Conservation (phyloP, 2,113 vertebrate genomes). For the Cavia aperea region DNA sequence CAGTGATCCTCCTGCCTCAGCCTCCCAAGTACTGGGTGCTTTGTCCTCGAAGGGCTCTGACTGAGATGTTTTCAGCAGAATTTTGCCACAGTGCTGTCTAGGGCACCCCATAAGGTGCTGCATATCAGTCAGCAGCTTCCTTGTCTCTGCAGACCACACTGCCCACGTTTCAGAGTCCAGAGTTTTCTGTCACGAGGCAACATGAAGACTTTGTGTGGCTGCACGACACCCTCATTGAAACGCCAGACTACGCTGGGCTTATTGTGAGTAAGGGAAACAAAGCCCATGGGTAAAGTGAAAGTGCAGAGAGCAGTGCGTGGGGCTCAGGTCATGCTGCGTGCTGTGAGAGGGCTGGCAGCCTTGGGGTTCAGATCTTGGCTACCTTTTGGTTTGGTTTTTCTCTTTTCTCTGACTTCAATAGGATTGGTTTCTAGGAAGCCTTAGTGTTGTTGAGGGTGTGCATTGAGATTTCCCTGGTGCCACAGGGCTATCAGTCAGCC, state of each 20-base stretch:
- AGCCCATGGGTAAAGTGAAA: background rate
- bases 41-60: background rate
- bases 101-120: background rate
- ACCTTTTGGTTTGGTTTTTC: background rate
- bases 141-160: constrained; percentile 85
- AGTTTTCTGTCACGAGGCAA: constrained; percentile 93
- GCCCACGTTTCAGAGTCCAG: constrained; percentile 89
- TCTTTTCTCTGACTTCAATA: background rate
- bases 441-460: background rate
- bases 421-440: background rate
- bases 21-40: background rate
- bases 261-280: constrained; percentile 83
- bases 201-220: constrained; percentile 99
- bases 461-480: background rate
- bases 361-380: background rate
- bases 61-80: background rate
- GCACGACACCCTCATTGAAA: constrained; percentile 93
- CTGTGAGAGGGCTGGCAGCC: background rate
- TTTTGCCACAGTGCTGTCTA: background rate
- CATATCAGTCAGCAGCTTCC: constrained; percentile 38
- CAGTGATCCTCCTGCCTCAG: background rate
- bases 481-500: background rate
- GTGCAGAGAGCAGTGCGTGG: background rate
- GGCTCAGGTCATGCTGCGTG: background rate
- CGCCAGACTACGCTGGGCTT: constrained; percentile 92